Percentiles rank a stretch among this genome's conserved stretches.
Evolutionary conservation across 2,888 invertebrate species (phyloP).

Genomic region (Yponomeuta cagnagella): DNA sequence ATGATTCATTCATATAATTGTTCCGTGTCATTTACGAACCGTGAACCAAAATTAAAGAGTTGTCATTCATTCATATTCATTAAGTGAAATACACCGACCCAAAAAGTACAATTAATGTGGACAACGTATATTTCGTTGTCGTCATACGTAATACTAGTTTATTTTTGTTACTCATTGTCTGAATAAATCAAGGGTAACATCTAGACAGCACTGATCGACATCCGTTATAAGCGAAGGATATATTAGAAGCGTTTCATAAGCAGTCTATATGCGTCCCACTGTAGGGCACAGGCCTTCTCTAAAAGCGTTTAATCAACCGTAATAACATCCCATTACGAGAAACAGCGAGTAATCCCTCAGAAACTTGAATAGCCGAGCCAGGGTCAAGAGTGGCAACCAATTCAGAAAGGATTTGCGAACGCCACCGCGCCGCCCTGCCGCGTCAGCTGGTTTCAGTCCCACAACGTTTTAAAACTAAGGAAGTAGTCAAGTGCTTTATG

Average conservation of each 20-base stretch:
- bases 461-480: slow-evolving; percentile 6
- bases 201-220: neutral
- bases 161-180: too few relatives aligned
- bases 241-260: neutral
- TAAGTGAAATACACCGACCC: slow-evolving; percentile 5
- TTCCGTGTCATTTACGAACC: slow-evolving; percentile 14
- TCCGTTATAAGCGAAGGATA: neutral
- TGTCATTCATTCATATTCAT: slow-evolving; percentile 17
- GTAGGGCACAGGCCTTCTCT: too few relatives aligned
- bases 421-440: neutral
- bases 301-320: neutral
- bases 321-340: neutral
- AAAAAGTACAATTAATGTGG: neutral
- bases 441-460: slow-evolving; percentile 11
- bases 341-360: neutral
- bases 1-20: slow-evolving; percentile 10
- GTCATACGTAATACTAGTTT: neutral
- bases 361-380: neutral
- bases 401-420: neutral
- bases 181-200: neutral
- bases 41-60: slow-evolving; percentile 14
- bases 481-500: neutral
- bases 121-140: neutral
- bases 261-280: too few relatives aligned
- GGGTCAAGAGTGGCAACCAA: slow-evolving; percentile 7